phyloP scores from a whole-genome alignment of 2,113 vertebrate genomes.

The Microcebus ravelobensis region DNA sequence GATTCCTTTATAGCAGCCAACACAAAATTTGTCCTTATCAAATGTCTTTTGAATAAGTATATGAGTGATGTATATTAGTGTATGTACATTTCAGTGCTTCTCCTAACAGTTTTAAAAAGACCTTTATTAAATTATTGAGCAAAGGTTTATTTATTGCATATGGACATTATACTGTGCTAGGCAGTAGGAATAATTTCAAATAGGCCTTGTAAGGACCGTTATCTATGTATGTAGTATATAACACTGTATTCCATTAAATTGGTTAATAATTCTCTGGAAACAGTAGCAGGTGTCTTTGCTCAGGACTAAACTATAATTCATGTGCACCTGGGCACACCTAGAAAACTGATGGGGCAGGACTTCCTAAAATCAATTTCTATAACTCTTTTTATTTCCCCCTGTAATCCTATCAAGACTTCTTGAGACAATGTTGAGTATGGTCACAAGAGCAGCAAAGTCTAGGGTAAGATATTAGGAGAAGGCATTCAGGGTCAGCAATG shows the following conservation, averaged over 20 bases:
- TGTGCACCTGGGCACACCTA: not conserved
- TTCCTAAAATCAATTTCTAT: not conserved
- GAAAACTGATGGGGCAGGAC: not conserved
- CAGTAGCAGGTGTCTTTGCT: not conserved
- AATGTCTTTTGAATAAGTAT: not conserved
- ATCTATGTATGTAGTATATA: not conserved
- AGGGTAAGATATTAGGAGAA: not conserved
- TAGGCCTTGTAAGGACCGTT: not conserved
- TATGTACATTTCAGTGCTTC: not conserved
- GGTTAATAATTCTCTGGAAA: slow-evolving; percentile 50
- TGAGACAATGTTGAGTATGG: not conserved
- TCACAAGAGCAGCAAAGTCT: not conserved
- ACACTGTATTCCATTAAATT: not conserved
- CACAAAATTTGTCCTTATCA: not conserved
- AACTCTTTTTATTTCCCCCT: not conserved
- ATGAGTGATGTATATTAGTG: not conserved
- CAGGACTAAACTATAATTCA: slow-evolving; percentile 19
- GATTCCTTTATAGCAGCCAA: not conserved
- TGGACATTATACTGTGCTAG: not conserved
- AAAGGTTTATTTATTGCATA: slow-evolving; percentile 5
- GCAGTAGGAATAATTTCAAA: not conserved
- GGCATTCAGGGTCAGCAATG: not conserved
- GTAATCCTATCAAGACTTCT: not conserved
- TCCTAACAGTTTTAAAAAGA: not conserved
- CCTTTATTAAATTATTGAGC: not conserved